Percentiles rank a stretch among this genome's conserved stretches.
These are phyloP conservation scores for Oligia latruncula DNA, from an alignment of 2,888 invertebrate genomes.

Conservation along the genomic window DNA sequence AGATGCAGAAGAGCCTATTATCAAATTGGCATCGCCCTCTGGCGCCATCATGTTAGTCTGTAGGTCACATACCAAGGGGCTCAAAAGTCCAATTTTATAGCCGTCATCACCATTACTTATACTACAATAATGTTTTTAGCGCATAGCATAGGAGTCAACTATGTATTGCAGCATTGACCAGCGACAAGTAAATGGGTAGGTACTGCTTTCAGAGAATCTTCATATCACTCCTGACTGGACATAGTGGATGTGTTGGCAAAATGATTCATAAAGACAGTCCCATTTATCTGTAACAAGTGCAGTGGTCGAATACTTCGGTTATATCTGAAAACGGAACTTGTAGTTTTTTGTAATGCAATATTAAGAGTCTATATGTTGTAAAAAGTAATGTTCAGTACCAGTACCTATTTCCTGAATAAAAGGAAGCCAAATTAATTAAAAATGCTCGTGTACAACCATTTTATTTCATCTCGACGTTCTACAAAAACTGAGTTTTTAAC, in stretches of 20 bases:
- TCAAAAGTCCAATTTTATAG: neutral
- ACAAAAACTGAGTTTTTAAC: neutral
- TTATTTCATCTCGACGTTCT: neutral
- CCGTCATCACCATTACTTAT: neutral
- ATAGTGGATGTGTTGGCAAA: neutral
- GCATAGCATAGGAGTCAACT: neutral
- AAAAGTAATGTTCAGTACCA: neutral
- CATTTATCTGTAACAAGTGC: neutral
- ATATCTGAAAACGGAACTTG: neutral
- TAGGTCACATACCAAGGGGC: neutral
- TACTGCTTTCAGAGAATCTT: neutral
- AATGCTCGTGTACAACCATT: neutral
- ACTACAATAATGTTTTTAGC: neutral
- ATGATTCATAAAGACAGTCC: neutral
- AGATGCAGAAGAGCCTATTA: conserved; percentile 35
- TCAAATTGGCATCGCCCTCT: neutral
- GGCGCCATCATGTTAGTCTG: conserved; percentile 1
- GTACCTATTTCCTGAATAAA: neutral
- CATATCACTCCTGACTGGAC: no score
- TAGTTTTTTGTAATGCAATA: neutral
- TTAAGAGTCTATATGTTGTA: neutral
- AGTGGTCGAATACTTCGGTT: neutral
- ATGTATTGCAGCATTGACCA: neutral
- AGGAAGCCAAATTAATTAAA: neutral
- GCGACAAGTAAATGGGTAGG: neutral